A percentile compares a stretch with the other conserved stretches of the same genome.
Evolutionary conservation across 1,140 invertebrate genomes (phyloP).

Genomic region (Schmidtea mediterranea): DNA sequence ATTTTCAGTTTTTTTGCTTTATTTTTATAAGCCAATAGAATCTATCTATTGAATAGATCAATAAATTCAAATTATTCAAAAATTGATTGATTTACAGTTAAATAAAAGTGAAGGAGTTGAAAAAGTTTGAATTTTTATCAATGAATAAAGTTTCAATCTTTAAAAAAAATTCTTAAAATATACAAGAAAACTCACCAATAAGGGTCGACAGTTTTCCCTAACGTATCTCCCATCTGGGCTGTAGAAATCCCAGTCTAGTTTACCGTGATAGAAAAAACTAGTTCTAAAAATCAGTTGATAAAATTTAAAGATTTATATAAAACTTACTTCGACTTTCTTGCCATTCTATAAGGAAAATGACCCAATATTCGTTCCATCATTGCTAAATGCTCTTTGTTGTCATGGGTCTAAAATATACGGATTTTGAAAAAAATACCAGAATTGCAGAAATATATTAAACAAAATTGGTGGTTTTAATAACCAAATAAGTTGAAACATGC

Average conservation of each 20-base stretch:
- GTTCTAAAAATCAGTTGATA: not conserved
- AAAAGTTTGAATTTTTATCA: too few species aligned
- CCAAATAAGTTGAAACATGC: not conserved
- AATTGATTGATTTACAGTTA: too few species aligned
- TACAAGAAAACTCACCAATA: conserved; percentile 40
- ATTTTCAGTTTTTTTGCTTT: too few species aligned
- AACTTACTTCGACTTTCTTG: conserved; percentile 49
- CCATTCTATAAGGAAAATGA: conserved; percentile 74
- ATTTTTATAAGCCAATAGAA: too few species aligned
- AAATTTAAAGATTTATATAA: not conserved
- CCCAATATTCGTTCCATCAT: conserved; percentile 98
- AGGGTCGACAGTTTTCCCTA: conserved; percentile 65
- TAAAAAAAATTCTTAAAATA: too few species aligned
- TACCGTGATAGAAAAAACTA: conserved; percentile 22
- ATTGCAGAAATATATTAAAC: conserved; percentile 1
- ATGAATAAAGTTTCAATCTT: too few species aligned
- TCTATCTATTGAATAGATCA: too few species aligned
- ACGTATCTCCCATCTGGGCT: conserved; percentile 22
- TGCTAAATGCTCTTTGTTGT: conserved; percentile 91
- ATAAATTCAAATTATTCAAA: too few species aligned
- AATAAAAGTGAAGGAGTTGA: too few species aligned
- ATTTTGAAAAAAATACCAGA: conserved; percentile 3
- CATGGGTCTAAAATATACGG: conserved; percentile 68
- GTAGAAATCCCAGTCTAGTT: conserved; percentile 24
- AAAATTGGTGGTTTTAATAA: not conserved